phyloP scores from a whole-genome alignment of 2,888 invertebrate species.

The Dynastes tityus region DNA sequence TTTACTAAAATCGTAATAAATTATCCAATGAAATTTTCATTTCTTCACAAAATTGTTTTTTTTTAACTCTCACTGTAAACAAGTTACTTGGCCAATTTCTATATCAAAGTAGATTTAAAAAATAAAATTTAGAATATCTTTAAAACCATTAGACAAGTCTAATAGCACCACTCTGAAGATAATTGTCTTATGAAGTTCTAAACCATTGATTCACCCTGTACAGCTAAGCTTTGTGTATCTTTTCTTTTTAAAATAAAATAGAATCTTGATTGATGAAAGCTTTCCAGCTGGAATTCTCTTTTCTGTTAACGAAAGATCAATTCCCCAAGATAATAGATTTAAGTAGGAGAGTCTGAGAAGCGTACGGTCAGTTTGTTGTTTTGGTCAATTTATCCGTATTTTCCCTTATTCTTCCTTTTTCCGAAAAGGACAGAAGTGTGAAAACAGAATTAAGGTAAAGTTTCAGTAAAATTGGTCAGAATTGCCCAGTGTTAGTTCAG shows the following conservation, averaged over 20 bases:
- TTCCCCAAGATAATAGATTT: slow-evolving; percentile 38
- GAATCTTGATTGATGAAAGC: slow-evolving; percentile 1
- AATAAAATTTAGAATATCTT: no score
- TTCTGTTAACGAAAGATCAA: slow-evolving; percentile 23
- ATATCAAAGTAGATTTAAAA: no score
- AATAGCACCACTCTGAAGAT: no score
- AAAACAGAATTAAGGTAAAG: slow-evolving; percentile 75
- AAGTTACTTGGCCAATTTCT: no score
- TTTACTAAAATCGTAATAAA: no score
- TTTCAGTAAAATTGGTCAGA: slow-evolving; percentile 77
- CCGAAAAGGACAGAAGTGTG: slow-evolving; percentile 69
- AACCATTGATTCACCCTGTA: no score
- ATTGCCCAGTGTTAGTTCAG: slow-evolving; percentile 72
- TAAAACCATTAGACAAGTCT: no score
- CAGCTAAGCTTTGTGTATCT: no score
- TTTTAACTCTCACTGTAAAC: no score
- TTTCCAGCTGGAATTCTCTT: neutral
- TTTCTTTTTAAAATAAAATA: neutral
- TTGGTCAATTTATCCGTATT: slow-evolving; percentile 48
- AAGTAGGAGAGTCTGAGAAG: slow-evolving; percentile 14
- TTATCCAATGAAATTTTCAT: no score
- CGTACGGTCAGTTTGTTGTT: slow-evolving; percentile 45
- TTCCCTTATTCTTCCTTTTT: slow-evolving; percentile 45
- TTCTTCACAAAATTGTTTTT: no score
- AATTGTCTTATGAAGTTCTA: no score